Evolutionary conservation across 1,140 invertebrate species (phyloP).

Genomic region (Macrocentrus cingulum): DNA sequence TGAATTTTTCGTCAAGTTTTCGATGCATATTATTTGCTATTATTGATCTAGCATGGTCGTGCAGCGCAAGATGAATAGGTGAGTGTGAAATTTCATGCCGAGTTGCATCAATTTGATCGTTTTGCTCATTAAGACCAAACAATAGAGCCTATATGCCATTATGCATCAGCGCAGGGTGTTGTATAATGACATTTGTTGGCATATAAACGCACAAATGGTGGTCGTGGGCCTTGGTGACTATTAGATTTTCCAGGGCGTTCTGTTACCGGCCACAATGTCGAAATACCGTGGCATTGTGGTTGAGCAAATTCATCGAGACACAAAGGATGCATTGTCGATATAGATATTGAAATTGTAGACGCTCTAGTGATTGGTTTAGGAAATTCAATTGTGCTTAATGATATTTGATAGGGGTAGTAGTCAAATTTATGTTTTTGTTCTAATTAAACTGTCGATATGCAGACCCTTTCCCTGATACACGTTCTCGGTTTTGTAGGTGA

Average conservation of each 20-base stretch:
- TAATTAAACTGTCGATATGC: no score
- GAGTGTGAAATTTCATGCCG: background rate
- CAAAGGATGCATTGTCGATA: background rate
- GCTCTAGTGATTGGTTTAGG: no score
- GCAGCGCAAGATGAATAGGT: background rate
- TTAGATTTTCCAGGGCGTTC: background rate
- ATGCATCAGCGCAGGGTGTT: background rate
- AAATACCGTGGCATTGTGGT: background rate
- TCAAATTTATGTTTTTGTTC: no score
- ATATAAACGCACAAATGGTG: background rate
- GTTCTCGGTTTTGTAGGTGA: no score
- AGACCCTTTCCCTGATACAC: no score
- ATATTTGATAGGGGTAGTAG: no score
- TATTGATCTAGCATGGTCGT: no score
- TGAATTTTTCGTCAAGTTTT: no score
- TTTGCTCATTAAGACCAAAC: background rate
- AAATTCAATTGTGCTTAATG: no score
- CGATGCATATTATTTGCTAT: no score
- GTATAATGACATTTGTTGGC: conserved; percentile 4
- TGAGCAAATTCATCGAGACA: background rate
- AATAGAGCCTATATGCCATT: background rate
- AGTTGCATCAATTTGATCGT: conserved; percentile 4
- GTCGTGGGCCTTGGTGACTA: background rate
- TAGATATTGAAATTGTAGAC: no score
- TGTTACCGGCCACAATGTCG: background rate